A percentile compares a stretch with the other conserved stretches of the same genome.
Conservation (phyloP, 2,113 vertebrate species). For the Ahaetulla prasina region DNA sequence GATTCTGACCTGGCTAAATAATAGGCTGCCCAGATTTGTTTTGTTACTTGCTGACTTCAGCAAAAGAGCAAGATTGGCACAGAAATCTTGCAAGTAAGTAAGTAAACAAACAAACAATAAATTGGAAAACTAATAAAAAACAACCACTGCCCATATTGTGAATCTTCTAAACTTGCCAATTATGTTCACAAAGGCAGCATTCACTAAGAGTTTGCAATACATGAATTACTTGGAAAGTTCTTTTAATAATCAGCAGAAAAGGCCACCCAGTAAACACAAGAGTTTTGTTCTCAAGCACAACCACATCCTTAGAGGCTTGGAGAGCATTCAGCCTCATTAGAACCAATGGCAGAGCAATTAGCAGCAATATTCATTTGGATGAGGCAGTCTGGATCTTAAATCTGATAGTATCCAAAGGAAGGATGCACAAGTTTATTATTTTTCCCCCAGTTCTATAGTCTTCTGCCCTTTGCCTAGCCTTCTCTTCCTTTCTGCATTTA, state of each 20-base stretch:
- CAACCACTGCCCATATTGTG: background rate
- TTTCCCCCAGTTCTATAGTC: background rate
- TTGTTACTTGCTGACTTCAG: background rate
- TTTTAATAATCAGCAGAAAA: conserved; percentile 26
- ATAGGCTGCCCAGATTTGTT: background rate
- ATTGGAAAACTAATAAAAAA: conserved; percentile 13
- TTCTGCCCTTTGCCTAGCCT: background rate
- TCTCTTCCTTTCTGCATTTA: background rate
- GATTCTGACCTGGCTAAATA: background rate
- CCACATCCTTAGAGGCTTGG: background rate
- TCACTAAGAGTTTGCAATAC: background rate
- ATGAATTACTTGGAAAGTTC: conserved; percentile 14
- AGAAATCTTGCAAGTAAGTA: background rate
- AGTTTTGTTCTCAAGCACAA: conserved; percentile 19
- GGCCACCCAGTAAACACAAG: conserved; percentile 8
- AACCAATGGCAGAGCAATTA: background rate
- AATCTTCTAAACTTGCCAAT: conserved; percentile 2
- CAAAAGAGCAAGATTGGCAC: background rate
- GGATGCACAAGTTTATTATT: background rate
- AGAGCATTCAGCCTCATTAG: background rate
- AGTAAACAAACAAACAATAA: background rate
- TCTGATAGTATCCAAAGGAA: background rate
- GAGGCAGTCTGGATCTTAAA: background rate
- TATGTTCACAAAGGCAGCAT: conserved; percentile 14
- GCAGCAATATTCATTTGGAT: background rate